Evolutionary conservation across 2,797 vertebrate genomes (phyloP), one percentile per base, ranked within the genome.

Genomic region (Sebastes glaucus): DNA sequence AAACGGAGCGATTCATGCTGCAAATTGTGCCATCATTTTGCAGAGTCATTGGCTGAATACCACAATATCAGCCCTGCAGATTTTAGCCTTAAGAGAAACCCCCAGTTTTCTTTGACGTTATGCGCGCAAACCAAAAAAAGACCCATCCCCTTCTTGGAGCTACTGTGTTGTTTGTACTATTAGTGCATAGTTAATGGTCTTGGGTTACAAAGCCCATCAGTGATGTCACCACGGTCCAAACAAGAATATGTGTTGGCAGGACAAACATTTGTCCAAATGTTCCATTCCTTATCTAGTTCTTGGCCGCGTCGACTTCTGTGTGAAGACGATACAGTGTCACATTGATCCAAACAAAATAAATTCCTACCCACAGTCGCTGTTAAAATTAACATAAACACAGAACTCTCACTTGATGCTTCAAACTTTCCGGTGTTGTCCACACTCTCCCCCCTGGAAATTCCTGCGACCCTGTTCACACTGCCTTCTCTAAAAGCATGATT

Each of bases 231-330:
- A 1, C 7, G 23, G 42, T 72, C 84, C 87, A 88, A 86, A 92
- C 83, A 79, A 61, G 87, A 87, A 72, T 65, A 87, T 80, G 87
- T 91, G 86, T 90, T 81, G 85, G 83, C 85, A 65, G 89, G 63
- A 84, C 87, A 92, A 94, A 86, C 89, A 75, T 91, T 86, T 84
- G 62, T 84, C 87, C 76, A 88, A 91, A 91, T 91, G 88, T 95
- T 95, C 93, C 94, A 92, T 94, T 89, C 94, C 95, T 94, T 92
- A 90, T 95, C 92, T 77, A 93, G 93, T 83, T 88, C 87, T 89
- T 81, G 83, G 87, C 88, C 10, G 61, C 66, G 70, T 87, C 89
- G 73, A 71, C 91, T 68, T 87, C 88, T 61, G 86, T 60, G 87
- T 88, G 80, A 92, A 89, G 92, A 93, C 71, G 87, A 93, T 87